Evolutionary conservation across 1,140 invertebrate species (phyloP), one percentile per base, ranked within the genome.

Genomic region (Lordiphosa collinella): DNA sequence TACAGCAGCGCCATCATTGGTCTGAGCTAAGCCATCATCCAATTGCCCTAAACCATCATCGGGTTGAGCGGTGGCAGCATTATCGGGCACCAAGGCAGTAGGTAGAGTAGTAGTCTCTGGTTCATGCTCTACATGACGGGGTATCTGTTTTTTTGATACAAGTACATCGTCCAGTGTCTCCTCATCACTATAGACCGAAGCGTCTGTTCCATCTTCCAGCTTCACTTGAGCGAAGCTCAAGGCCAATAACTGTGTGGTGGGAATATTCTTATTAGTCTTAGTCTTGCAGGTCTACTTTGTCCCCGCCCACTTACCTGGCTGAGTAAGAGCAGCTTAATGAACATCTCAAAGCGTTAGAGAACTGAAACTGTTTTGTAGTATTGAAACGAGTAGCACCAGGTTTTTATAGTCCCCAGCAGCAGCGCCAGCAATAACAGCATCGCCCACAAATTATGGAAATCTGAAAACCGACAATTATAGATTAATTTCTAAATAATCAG

Each of bases 381-480:
- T 44, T 48, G 32, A 13, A 41, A 11, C 2, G 25, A 40, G 44
- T 44, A 35, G 31, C 14, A 12, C 13, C 53, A 13, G 22, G 35
- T 47, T 76, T 82, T 53, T 82, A 82, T 82, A 82, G 66, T 9
- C 25, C 5, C 9, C n/a, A 11, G 12, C 52, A 34, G 32, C 51
- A 56, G 25, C 25, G 25, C 2, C 25, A 29, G 25, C 25, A 7
- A 2, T 2, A 29, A 29, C 25, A 29, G 25, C 25, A 29, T 53
- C 56, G 63, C 64, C 64, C 48, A 67, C 65, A 43, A 36, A 54
- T 38, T 68, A 68, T 68, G 65, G 44, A 68, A 68, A 68, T 68
- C 34, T 31, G 8, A 37, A 46, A 59, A 61, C 60, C 67, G 35
- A 57, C 32, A 35, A 48, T 11, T 52, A 43, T 6, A 18, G 41